These are phyloP conservation scores for Phenganax subtilis DNA, from an alignment of 92 coral and sea anemone species.

Conservation along the genomic window DNA sequence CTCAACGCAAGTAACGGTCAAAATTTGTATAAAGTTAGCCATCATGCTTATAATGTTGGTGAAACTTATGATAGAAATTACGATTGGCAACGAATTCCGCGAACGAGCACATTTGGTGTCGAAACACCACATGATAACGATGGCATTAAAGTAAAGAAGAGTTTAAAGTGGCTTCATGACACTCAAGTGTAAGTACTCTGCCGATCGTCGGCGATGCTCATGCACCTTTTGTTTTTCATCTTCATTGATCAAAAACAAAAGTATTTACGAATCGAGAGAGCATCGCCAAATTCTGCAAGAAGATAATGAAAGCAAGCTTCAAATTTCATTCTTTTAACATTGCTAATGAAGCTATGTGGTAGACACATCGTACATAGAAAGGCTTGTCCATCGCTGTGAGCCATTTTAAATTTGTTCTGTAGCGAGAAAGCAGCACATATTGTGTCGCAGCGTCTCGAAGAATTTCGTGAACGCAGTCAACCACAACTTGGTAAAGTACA, in stretches of 20 bases:
- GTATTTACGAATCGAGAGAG: too few species aligned
- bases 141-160: conserved; percentile 80
- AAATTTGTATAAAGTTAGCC: conserved; percentile 87
- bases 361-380: neutral
- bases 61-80: conserved; percentile 91
- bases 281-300: too few species aligned
- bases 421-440: conserved; percentile 89
- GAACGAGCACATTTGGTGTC: conserved; percentile 80
- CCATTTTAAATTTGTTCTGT: neutral
- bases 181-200: conserved; percentile 75
- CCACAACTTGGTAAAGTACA: conserved; percentile 93
- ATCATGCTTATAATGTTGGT: conserved; percentile 90
- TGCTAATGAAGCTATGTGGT: too few species aligned
- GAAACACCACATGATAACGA: conserved; percentile 97
- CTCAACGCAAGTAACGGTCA: conserved; percentile 71
- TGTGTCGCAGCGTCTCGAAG: conserved; percentile 88
- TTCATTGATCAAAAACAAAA: too few species aligned
- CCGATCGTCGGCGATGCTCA: neutral
- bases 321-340: too few species aligned
- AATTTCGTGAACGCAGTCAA: conserved; percentile 94
- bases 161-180: conserved; percentile 91
- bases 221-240: too few species aligned
- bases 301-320: too few species aligned
- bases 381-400: neutral
- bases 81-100: conserved; percentile 84